Conservation (phyloP, 2,888 invertebrate genomes). For the Hermaeophaga mercurialis region DNA sequence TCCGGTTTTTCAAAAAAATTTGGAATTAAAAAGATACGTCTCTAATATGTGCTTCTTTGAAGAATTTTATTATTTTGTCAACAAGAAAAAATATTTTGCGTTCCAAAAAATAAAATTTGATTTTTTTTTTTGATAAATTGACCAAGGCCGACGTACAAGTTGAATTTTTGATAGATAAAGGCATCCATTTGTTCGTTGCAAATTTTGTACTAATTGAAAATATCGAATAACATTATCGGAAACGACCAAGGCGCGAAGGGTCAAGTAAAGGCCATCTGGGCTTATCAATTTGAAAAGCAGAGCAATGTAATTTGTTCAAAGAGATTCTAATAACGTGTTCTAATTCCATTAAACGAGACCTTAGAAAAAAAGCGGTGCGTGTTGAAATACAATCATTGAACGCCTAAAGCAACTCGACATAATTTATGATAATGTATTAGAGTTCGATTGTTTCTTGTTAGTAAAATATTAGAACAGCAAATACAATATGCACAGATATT, state of each 20-base stretch:
- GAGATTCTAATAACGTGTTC: conserved; percentile 5
- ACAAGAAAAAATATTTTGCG: too few relatives aligned
- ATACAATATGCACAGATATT: too few relatives aligned
- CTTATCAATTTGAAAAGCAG: conserved; percentile 20
- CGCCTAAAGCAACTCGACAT: not conserved
- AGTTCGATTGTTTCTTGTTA: not conserved
- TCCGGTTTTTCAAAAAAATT: too few relatives aligned
- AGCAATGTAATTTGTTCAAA: conserved; percentile 16
- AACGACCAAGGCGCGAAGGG: not conserved
- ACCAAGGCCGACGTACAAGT: too few relatives aligned
- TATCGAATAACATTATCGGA: not conserved
- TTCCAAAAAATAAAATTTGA: too few relatives aligned
- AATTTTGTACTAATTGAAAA: conserved; percentile 25
- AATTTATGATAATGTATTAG: not conserved
- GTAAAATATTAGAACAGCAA: too few relatives aligned
- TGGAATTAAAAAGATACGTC: too few relatives aligned
- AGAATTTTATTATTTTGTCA: too few relatives aligned
- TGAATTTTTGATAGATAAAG: conserved; percentile 8
- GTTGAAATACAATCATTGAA: not conserved
- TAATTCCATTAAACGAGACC: conserved; percentile 9
- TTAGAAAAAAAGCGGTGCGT: conserved; percentile 7
- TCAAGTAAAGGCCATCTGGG: conserved; percentile 18
- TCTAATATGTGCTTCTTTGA: too few relatives aligned
- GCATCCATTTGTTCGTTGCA: conserved; percentile 22
- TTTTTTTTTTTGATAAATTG: too few relatives aligned